Evolutionary conservation across 1,140 invertebrate genomes (phyloP).

Genomic region (Habropoda laboriosa): DNA sequence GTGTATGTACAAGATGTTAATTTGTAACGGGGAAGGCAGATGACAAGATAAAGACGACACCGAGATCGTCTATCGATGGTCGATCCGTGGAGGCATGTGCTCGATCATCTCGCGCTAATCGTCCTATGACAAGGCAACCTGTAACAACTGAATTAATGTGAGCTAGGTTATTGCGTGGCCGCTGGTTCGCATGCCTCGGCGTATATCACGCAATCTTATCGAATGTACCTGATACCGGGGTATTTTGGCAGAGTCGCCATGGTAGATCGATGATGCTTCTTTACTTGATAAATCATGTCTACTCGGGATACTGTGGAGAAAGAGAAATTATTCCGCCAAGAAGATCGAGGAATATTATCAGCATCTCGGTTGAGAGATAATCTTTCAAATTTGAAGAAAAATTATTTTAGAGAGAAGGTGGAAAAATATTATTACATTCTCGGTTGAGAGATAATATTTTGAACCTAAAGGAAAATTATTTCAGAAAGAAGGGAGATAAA

Average conservation of each 20-base stretch:
- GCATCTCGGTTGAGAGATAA: too few relatives aligned
- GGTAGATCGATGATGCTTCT: constrained; percentile 11
- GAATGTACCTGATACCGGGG: constrained; percentile 27
- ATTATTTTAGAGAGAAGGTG: too few relatives aligned
- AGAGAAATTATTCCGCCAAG: too few relatives aligned
- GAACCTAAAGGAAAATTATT: too few relatives aligned
- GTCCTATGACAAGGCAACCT: background rate
- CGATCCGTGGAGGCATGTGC: background rate
- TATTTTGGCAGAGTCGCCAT: constrained; percentile 11
- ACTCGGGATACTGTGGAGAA: background rate
- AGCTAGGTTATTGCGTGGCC: constrained; percentile 43
- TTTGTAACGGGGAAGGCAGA: background rate
- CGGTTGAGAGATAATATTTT: too few relatives aligned
- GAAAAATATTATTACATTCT: too few relatives aligned
- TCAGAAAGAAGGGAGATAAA: too few relatives aligned
- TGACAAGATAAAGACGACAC: background rate
- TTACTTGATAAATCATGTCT: too few relatives aligned
- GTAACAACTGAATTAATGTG: constrained; percentile 9
- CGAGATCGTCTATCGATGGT: background rate
- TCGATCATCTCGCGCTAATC: background rate
- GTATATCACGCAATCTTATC: constrained; percentile 56
- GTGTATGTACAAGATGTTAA: background rate
- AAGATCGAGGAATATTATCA: too few relatives aligned
- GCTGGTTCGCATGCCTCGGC: constrained; percentile 30
- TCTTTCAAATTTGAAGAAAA: too few relatives aligned